phyloP scores from a whole-genome alignment of 1,140 invertebrate genomes.

The Trigoniulus corallinus region DNA sequence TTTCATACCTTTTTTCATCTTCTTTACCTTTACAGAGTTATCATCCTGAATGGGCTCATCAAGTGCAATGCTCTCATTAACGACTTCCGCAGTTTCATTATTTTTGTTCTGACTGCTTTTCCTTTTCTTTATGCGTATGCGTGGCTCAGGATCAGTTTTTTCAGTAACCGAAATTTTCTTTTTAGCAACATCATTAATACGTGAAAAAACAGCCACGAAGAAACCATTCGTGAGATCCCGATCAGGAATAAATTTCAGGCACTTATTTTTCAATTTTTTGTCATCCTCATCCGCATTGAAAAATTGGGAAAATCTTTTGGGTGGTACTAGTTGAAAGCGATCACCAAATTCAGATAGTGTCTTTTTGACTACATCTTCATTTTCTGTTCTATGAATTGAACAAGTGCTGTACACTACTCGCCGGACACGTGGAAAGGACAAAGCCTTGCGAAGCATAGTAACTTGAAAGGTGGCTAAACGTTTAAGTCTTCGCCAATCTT shows the following conservation, averaged over 20 bases:
- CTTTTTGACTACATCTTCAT: conserved; percentile 65
- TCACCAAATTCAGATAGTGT: conserved; percentile 21
- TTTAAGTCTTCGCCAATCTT: too few species aligned
- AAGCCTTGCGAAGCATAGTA: conserved; percentile 64
- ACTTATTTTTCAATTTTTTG: neutral
- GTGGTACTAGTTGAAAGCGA: conserved; percentile 16
- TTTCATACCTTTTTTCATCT: too few species aligned
- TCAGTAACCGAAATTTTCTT: too few species aligned
- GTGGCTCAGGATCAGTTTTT: too few species aligned
- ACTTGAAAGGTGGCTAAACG: conserved; percentile 66
- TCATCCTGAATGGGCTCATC: too few species aligned
- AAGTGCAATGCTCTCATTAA: too few species aligned
- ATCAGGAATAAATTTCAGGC: neutral
- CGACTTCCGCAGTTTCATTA: too few species aligned
- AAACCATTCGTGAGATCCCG: conserved; percentile 75
- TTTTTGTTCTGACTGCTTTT: too few species aligned
- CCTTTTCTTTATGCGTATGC: too few species aligned
- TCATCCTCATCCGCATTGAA: neutral
- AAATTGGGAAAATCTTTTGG: neutral
- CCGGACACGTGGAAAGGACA: conserved; percentile 67
- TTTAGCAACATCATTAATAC: conserved; percentile 12
- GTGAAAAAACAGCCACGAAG: conserved; percentile 76
- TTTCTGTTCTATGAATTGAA: conserved; percentile 75
- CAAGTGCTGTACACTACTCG: conserved; percentile 89
- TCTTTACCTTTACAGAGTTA: too few species aligned